Base-by-base conservation (phyloP, 2,797 vertebrate species). In the Coranthus polyacanthus region DNA sequence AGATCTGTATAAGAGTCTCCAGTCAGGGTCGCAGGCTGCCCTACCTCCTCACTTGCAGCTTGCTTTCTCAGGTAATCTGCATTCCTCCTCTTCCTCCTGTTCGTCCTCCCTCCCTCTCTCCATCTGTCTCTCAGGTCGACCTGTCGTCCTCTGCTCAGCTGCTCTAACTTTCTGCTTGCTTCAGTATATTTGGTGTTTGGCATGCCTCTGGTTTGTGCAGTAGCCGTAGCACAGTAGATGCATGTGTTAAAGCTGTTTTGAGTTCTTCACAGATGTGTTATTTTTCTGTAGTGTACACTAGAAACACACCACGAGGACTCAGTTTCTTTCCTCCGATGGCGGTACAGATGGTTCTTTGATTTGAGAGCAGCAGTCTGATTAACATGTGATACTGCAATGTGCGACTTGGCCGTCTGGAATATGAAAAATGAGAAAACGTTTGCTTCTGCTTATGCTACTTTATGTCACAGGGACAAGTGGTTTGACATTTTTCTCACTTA, bases 1-100 rank as follows among this genome's bases (percentile, higher is more conserved):
- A 99, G 98, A 97, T 94, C 94, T 99, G 90, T 96, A 98, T 91
- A 99, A 99, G 94, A 96, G 97, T 95, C 96, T 99, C 94, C 98
- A 98, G 94, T 95, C 97, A 88, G 96, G 96, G 94, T 93, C 95
- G 85, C 95, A 96, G 93, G 96, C 96, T 71, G 90, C 94, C 93
- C 95, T 98, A 94, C 96, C 98, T 95, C 92, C 96, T 93, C 97
- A 98, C 83, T 94, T 97, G 94, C 98, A 97, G 94, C 96, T 97
- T 93, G 94, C 96, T 88, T 98, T 96, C 91, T 95, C 96, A 96
- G 98, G 98, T 98, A 96, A 97, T 81, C 54, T 60, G 58, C 75
- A 70, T 59, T 59, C 59, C 44, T 49, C 29, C 63, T 71, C 42
- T 21, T n/a, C 17, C 47, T 38, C 56, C 2, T 15, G 16, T n/a